Percentiles rank a stretch among this genome's conserved stretches.
Evolutionary conservation across 2,113 vertebrate genomes (phyloP).

Genomic region (Tor tambroides): DNA sequence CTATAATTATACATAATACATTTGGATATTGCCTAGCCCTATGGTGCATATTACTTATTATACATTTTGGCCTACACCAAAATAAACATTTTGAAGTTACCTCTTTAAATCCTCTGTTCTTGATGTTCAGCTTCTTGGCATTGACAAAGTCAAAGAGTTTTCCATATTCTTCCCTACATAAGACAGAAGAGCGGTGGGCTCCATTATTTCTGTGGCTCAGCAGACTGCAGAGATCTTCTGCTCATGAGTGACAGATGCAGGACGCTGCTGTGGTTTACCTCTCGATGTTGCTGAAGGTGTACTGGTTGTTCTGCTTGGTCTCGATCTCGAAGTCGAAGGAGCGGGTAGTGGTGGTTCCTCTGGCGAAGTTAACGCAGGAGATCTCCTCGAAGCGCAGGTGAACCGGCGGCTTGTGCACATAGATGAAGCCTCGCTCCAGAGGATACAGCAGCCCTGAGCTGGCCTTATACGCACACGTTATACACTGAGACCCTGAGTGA

Average conservation of each 20-base stretch:
- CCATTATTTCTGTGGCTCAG: not conserved
- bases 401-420: slow-evolving; percentile 94
- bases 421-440: slow-evolving; percentile 95
- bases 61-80: not conserved
- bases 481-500: slow-evolving; percentile 95
- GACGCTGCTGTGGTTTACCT: slow-evolving; percentile 73
- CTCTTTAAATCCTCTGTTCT: slow-evolving; percentile 98
- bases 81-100: slow-evolving; percentile 68
- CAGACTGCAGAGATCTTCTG: not conserved
- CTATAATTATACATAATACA: not conserved
- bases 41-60: not conserved
- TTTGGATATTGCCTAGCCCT: no score
- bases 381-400: slow-evolving; percentile 98
- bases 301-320: slow-evolving; percentile 96
- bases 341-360: slow-evolving; percentile 95
- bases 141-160: slow-evolving; percentile 99
- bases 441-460: slow-evolving; percentile 95
- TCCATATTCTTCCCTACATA: slow-evolving; percentile 90
- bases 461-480: slow-evolving; percentile 97
- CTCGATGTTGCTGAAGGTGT: slow-evolving; percentile 99
- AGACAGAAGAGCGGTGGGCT: not conserved
- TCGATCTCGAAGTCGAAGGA: slow-evolving; percentile 99
- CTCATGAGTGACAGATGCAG: not conserved
- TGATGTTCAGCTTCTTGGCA: slow-evolving; percentile 97
- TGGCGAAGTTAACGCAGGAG: slow-evolving; percentile 94